phyloP scores from a whole-genome alignment of 2,113 vertebrate genomes.

The Axis porcinus region DNA sequence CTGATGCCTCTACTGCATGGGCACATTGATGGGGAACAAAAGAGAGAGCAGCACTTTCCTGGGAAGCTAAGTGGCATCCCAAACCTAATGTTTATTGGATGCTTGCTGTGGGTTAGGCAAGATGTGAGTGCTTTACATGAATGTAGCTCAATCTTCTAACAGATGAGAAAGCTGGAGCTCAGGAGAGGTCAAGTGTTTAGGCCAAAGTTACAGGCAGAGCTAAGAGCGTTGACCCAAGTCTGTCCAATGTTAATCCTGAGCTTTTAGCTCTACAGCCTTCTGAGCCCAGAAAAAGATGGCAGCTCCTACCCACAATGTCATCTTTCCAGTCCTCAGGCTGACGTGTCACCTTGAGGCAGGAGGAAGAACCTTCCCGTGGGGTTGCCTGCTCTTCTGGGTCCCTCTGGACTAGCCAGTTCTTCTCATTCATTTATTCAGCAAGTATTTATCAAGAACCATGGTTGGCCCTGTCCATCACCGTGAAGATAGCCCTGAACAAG shows the following conservation, averaged over 20 bases:
- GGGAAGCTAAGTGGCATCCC: neutral
- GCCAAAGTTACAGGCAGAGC: neutral
- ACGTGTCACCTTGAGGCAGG: neutral
- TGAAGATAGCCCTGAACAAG: neutral
- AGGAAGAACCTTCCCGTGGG: neutral
- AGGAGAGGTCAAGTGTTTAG: neutral
- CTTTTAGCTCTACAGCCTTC: neutral
- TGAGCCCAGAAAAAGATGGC: neutral
- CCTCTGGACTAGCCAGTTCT: neutral
- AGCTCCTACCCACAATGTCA: neutral
- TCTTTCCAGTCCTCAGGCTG: neutral
- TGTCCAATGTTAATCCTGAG: neutral
- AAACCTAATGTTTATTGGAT: neutral
- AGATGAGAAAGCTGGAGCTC: neutral
- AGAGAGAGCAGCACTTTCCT: neutral
- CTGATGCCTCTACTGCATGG: neutral
- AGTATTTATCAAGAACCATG: neutral
- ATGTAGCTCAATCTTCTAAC: neutral
- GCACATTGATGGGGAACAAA: neutral
- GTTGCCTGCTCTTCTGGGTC: neutral
- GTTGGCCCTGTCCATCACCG: neutral
- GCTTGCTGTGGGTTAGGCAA: neutral
- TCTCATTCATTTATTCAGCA: neutral
- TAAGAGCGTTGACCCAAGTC: neutral
- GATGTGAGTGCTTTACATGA: neutral